A percentile compares a stretch with the other conserved stretches of the same genome.
phyloP scores from a whole-genome alignment of 2,797 vertebrate genomes.

The Dromococcyx pavoninus region DNA sequence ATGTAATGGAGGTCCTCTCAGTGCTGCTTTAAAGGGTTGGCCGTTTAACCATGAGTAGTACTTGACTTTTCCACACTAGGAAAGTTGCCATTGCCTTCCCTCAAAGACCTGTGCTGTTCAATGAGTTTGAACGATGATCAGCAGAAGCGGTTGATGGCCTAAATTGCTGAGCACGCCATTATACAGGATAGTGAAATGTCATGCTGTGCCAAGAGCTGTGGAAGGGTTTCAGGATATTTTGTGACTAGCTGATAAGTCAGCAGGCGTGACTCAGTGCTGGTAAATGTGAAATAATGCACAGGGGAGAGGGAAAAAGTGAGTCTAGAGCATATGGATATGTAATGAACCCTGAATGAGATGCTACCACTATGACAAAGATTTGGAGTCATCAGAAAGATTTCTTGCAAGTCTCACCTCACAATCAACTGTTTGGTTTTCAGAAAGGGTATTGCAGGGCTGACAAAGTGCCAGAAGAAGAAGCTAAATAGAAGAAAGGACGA shows the following conservation, averaged over 20 bases:
- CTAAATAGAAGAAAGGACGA: background rate
- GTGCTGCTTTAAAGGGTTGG: background rate
- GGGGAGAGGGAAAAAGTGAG: background rate
- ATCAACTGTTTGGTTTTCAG: background rate
- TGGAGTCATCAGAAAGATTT: background rate
- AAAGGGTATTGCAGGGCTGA: background rate
- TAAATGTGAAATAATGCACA: background rate
- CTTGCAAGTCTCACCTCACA: background rate
- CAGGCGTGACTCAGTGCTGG: background rate
- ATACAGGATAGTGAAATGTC: background rate
- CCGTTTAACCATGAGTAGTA: too few relatives aligned
- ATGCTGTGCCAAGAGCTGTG: background rate
- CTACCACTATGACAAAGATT: background rate
- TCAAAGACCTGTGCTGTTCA: background rate
- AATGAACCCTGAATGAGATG: background rate
- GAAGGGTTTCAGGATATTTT: background rate
- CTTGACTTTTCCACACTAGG: background rate
- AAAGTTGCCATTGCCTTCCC: background rate
- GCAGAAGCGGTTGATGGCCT: background rate
- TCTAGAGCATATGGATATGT: background rate
- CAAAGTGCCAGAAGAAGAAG: background rate
- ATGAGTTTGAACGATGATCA: background rate
- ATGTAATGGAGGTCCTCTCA: background rate
- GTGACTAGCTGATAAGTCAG: background rate
- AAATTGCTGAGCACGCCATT: background rate